Conservation (phyloP, 2,888 invertebrate genomes). For the Heliothis peltigera region DNA sequence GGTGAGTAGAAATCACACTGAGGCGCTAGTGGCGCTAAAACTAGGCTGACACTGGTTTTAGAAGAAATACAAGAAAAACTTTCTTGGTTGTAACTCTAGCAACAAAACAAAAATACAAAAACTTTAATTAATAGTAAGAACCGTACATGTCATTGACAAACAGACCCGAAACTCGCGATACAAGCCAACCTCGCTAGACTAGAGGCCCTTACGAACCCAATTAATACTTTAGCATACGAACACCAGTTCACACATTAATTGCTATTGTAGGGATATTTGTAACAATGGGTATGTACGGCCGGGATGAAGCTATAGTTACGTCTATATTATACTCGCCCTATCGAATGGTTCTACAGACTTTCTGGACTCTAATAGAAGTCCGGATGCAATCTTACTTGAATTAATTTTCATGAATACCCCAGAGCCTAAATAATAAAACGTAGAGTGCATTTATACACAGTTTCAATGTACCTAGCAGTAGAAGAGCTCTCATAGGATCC, state of each 20-base stretch:
- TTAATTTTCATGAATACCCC: too few relatives aligned
- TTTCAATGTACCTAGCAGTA: too few relatives aligned
- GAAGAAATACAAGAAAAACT: too few relatives aligned
- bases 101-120: background rate
- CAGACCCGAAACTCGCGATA: constrained; percentile 10
- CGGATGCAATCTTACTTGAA: too few relatives aligned
- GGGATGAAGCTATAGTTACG: constrained; percentile 32
- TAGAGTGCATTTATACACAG: too few relatives aligned
- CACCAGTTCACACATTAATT: constrained; percentile 42
- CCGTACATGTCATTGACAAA: constrained; percentile 5
- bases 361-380: background rate
- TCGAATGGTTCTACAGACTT: constrained; percentile 28
- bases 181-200: constrained; percentile 9
- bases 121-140: constrained; percentile 24
- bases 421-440: too few relatives aligned
- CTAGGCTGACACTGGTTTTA: too few relatives aligned
- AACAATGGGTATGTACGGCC: constrained; percentile 22
- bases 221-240: constrained; percentile 46
- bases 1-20: too few relatives aligned
- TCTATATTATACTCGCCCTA: constrained; percentile 7
- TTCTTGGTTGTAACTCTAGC: too few relatives aligned
- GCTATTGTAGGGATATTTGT: constrained; percentile 30
- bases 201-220: constrained; percentile 44
- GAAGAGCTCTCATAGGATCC: background rate
- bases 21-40: too few relatives aligned